phyloP scores from a whole-genome alignment of 2,888 invertebrate species.

The Atethmia centrago region DNA sequence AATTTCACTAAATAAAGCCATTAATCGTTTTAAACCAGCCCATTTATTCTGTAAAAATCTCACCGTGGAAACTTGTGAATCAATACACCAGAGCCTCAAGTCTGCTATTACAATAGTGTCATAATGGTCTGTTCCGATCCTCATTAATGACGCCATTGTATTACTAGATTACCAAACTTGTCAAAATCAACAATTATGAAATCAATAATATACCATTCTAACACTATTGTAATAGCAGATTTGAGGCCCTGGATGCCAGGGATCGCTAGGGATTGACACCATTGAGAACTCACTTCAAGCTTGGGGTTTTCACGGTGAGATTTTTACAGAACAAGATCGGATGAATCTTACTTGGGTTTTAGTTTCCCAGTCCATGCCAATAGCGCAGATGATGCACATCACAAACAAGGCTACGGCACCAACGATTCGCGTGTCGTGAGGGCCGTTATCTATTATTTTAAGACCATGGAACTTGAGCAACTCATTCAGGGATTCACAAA shows the following conservation, averaged over 20 bases:
- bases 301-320: not conserved
- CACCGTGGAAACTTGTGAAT: too few species aligned
- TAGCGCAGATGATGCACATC: conserved; percentile 96
- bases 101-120: too few species aligned
- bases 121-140: too few species aligned
- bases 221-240: too few species aligned
- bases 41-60: too few species aligned
- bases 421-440: conserved; percentile 95
- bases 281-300: not conserved
- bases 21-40: not conserved
- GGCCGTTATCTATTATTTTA: conserved; percentile 92
- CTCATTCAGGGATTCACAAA: conserved; percentile 97
- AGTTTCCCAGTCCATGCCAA: conserved; percentile 99
- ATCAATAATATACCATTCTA: too few species aligned
- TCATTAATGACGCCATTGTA: too few species aligned
- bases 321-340: not conserved
- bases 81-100: too few species aligned
- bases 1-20: not conserved
- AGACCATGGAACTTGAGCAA: conserved; percentile 91
- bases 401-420: conserved; percentile 94
- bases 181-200: too few species aligned
- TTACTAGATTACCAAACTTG: too few species aligned
- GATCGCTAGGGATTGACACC: not conserved
- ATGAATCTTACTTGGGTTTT: conserved; percentile 92
- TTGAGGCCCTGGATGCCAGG: too few species aligned